Evolutionary conservation across 2,113 vertebrate species (phyloP), one percentile per base, ranked within the genome.

Genomic region (Panthera leo): DNA sequence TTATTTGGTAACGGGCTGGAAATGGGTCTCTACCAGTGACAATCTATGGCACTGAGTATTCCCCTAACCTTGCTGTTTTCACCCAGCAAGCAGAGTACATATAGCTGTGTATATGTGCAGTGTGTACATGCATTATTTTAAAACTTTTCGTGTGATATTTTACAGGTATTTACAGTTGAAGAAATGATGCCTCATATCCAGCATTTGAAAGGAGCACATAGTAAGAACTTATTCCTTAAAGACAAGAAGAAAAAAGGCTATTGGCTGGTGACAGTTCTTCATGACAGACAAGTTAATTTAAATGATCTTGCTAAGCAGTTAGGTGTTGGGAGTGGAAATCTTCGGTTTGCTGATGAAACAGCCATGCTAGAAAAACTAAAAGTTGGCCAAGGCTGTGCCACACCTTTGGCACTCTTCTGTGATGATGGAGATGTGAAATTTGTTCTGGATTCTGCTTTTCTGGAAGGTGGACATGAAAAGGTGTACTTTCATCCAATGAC

Each of bases 401-500:
- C 99, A 0, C 99, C 99, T 0, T 98, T 99, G 0, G 99, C 99
- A 15, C 99, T 99, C 91, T 99, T 99, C 98, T 99, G 99, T 11
- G 99, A 99, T 91, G 96, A 98, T 14, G 98, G 90, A 76, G 99
- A 99, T 0, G 99, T 99, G 68, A 99, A 76, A 87, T 98, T 99
- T 55, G 99, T 99, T 75, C 98, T 99, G 98, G 99, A 99, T 45
- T 98, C 98, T 25, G 99, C 98, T 96, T 98, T 99, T 97, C 95
- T 99, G 42, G 97, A 99, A 84, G 99, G 99, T 6, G 99, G 98
- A 45, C 99, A 99, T 0, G 96, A 99, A 21, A 99, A 97, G 97
- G 96, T 99, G 0, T 99, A 99, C 97, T 99, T 99, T 96, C 99
- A 99, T 97, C 99, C 99, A 19, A 99, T 99, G 99, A 99, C 99